Base-by-base conservation (phyloP, 2,113 vertebrate genomes). In the Spheniscus mendiculus region DNA sequence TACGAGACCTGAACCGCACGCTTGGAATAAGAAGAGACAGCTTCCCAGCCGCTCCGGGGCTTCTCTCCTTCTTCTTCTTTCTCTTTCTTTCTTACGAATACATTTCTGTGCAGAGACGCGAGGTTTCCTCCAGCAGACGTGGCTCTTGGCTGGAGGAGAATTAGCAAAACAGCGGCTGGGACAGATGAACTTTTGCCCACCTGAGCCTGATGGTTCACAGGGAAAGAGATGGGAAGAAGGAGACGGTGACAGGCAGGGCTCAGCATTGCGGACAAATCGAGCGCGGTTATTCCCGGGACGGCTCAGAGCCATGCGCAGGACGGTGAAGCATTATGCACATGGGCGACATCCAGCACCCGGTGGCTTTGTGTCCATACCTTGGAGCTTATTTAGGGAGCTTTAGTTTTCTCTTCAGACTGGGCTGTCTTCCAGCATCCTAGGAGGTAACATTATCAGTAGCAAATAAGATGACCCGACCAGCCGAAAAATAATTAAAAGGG, bases 1-100 rank as follows among this genome's bases (percentile, higher is more conserved):
- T 96, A 98, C 11, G 94, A 97, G 98, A 97, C 89, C 69, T 97
- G 98, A 96, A 95, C 94, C 73, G 4, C 95, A 62, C 59, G 6
- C 91, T 62, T 27, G 87, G 85, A 72, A 96, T 44, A 38, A 4
- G 83, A 93, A 91, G 79, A 93, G 92, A 65, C 71, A 61, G 72
- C 74, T 91, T 86, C 89, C 92, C 61, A 89, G 77, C 42, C n/a
- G 13, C 67, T 32, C 82, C 58, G 2, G 93, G 61, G 58, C 85
- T 92, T 49, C 70, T 90, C 89, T 90, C 87, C 86, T 59, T 25
- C 85, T 92, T 83, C 85, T 87, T 73, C 92, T 83, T 56, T 94
- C 82, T 95, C 93, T 83, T 90, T 81, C 83, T 95, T 89, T 86
- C 82, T 40, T 36, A 79, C 18, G 59, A 81, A 63, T 8, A 20